These are phyloP conservation scores for Harpalus rubripes DNA, from an alignment of 2,888 invertebrate genomes.

Conservation along the genomic window DNA sequence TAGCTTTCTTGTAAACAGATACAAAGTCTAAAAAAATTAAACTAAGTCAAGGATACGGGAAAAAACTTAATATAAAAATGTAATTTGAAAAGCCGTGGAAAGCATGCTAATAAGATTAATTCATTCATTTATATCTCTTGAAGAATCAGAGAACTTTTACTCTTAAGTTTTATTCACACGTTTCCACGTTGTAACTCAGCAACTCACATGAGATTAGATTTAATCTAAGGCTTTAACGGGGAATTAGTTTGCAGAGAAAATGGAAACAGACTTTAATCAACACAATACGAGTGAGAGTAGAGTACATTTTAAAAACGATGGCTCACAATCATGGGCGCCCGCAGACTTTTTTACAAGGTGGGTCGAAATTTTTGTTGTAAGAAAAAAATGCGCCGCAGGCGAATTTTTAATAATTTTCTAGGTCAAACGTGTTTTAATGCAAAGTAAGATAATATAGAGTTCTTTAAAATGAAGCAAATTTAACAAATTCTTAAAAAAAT, in stretches of 20 bases:
- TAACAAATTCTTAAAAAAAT: too few relatives aligned
- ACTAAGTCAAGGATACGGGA: conserved; percentile 15
- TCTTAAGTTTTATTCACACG: neutral
- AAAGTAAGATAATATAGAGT: too few relatives aligned
- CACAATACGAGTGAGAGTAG: neutral
- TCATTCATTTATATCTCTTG: neutral
- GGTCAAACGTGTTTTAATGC: too few relatives aligned
- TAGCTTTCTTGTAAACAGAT: conserved; percentile 17
- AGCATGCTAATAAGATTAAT: conserved; percentile 10
- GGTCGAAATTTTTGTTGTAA: too few relatives aligned
- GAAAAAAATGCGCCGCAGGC: too few relatives aligned
- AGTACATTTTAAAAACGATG: neutral
- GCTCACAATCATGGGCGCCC: too few relatives aligned
- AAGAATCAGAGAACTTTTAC: neutral
- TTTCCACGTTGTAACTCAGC: neutral
- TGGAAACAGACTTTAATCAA: neutral
- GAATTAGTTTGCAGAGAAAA: neutral
- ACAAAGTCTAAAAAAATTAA: conserved; percentile 9
- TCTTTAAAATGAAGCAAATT: too few relatives aligned
- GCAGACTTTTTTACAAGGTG: too few relatives aligned
- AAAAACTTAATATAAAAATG: neutral
- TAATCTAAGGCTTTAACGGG: neutral
- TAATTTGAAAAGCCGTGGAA: neutral
- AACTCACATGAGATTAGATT: neutral
- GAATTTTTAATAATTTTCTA: too few relatives aligned